These are phyloP conservation scores for Trematocara zebra DNA, from an alignment of 2,113 vertebrate species.

Conservation along the genomic window DNA sequence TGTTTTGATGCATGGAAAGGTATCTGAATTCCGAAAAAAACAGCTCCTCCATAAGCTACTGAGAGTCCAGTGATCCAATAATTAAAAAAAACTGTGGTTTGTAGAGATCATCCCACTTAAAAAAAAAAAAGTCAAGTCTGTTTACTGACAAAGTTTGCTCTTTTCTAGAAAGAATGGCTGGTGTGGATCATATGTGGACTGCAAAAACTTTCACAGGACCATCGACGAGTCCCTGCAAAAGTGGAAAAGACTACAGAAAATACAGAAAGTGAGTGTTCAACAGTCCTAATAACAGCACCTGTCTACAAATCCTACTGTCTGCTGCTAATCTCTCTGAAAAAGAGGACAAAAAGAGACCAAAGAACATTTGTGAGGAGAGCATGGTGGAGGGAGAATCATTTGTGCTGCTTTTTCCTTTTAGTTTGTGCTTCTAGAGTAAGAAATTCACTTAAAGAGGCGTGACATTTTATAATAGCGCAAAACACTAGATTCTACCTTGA, in stretches of 20 bases:
- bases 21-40: neutral
- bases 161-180: neutral
- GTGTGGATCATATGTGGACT: neutral
- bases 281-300: neutral
- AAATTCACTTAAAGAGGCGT: neutral
- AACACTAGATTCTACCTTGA: neutral
- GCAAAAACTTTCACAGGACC: neutral
- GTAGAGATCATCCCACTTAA: neutral
- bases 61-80: neutral
- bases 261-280: neutral
- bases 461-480: neutral
- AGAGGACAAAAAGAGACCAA: neutral
- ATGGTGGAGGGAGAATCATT: neutral
- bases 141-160: neutral
- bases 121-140: neutral
- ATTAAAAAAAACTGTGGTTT: neutral
- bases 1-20: neutral
- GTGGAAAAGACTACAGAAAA: neutral
- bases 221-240: accelerated
- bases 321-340: neutral
- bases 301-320: neutral
- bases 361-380: neutral
- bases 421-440: neutral
- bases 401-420: neutral
- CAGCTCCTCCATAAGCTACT: neutral